A percentile compares a stretch with the other conserved stretches of the same genome.
These are phyloP conservation scores for Rissa tridactyla DNA, from an alignment of 2,113 vertebrate genomes.

Conservation along the genomic window DNA sequence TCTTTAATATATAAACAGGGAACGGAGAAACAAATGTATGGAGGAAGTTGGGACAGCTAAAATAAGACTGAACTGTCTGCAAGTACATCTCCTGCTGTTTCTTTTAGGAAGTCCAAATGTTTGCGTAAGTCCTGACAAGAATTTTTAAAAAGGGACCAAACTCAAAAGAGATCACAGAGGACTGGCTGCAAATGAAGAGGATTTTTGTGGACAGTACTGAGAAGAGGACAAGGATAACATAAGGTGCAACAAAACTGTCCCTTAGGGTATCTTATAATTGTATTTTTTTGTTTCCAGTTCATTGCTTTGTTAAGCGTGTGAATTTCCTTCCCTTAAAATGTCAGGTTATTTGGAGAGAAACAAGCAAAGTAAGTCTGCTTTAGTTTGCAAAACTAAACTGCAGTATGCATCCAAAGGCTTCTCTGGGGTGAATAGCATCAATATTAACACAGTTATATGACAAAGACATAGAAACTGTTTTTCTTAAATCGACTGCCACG, in stretches of 20 bases:
- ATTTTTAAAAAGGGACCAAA: not conserved
- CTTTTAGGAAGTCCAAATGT: not conserved
- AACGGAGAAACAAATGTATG: not conserved
- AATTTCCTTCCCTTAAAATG: not conserved
- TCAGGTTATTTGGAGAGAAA: not conserved
- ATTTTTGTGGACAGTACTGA: not conserved
- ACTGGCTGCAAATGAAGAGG: not conserved
- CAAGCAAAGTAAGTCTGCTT: not conserved
- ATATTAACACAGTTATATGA: not conserved
- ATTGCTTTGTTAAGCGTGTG: not conserved
- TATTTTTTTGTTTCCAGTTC: not conserved
- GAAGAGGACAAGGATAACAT: not conserved
- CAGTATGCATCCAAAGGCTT: not conserved
- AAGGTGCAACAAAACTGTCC: not conserved
- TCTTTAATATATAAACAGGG: not conserved
- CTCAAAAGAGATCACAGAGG: not conserved
- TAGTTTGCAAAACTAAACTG: not conserved
- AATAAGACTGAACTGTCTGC: not conserved
- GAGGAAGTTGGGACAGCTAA: not conserved
- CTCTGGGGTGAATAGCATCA: not conserved
- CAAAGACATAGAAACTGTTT: not conserved
- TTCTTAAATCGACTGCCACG: not conserved
- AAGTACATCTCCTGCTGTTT: not conserved
- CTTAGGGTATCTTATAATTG: not conserved
- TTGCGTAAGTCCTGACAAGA: not conserved